These are phyloP conservation scores for Cichladusa arquata DNA, from an alignment of 2,113 vertebrate species.

Conservation along the genomic window DNA sequence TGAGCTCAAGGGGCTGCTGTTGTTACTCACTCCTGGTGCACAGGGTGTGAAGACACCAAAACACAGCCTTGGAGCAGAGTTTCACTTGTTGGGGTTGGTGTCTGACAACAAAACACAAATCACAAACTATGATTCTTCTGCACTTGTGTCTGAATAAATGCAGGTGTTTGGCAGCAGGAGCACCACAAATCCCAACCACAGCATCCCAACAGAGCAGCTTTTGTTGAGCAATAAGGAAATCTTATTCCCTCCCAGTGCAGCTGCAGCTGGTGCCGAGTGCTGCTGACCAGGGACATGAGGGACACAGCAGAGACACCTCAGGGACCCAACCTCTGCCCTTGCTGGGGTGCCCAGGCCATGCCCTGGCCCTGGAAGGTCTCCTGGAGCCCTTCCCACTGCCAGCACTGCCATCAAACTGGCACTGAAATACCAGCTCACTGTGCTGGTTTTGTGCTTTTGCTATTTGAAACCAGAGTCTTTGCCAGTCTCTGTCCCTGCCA, in stretches of 20 bases:
- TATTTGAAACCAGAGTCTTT: not conserved
- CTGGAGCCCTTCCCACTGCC: not conserved
- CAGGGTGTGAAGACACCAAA: not conserved
- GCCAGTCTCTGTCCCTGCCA: not conserved
- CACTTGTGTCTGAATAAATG: slow-evolving; percentile 25
- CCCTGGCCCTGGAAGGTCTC: not conserved
- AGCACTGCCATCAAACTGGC: not conserved
- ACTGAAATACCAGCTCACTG: fast-evolving
- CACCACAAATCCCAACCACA: not conserved
- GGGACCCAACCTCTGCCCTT: not conserved
- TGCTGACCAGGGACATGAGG: fast-evolving
- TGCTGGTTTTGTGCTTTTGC: not conserved
- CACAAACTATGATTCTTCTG: not conserved
- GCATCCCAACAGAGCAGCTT: slow-evolving; percentile 29
- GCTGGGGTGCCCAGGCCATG: not conserved
- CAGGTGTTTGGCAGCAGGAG: slow-evolving; percentile 70
- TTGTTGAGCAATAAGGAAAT: slow-evolving; percentile 33
- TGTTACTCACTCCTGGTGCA: not conserved
- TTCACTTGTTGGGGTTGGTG: not conserved
- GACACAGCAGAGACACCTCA: not conserved
- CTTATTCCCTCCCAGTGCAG: not conserved
- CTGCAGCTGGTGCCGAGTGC: not conserved
- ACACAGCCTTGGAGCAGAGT: fast-evolving
- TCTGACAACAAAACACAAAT: not conserved
- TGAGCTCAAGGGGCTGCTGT: not conserved